Evolutionary conservation across 2,797 vertebrate species (phyloP).

Genomic region (Trichosurus vulpecula): DNA sequence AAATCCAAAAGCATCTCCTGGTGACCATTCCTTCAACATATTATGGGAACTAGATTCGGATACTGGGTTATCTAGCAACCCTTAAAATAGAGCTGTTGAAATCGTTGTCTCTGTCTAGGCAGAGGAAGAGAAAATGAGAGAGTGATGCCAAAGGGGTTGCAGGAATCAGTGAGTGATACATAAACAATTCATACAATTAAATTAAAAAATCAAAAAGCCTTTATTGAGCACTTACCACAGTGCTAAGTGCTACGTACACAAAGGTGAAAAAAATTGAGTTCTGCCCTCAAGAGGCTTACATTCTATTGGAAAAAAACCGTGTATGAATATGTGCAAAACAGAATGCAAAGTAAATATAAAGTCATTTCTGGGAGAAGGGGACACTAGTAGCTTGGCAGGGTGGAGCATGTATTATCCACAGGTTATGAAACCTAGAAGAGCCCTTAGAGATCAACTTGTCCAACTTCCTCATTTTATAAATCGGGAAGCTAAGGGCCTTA

Average conservation of each 20-base stretch:
- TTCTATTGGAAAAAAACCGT: not conserved
- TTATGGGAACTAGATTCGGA: too few relatives aligned
- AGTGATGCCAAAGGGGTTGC: not conserved
- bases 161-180: not conserved
- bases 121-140: too few relatives aligned
- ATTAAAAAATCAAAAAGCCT: not conserved
- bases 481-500: not conserved
- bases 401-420: not conserved
- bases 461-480: not conserved
- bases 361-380: not conserved
- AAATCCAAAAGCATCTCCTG: not conserved
- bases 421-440: not conserved
- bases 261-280: not conserved
- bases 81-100: too few relatives aligned
- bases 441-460: not conserved
- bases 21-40: too few relatives aligned
- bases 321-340: not conserved
- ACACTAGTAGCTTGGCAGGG: not conserved
- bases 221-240: not conserved
- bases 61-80: too few relatives aligned
- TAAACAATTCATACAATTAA: not conserved
- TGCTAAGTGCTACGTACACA: not conserved
- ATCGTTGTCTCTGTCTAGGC: too few relatives aligned
- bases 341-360: not conserved
- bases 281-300: not conserved